Evolutionary conservation across 2,113 vertebrate species (phyloP).

Genomic region (Pachypanchax playfairii): DNA sequence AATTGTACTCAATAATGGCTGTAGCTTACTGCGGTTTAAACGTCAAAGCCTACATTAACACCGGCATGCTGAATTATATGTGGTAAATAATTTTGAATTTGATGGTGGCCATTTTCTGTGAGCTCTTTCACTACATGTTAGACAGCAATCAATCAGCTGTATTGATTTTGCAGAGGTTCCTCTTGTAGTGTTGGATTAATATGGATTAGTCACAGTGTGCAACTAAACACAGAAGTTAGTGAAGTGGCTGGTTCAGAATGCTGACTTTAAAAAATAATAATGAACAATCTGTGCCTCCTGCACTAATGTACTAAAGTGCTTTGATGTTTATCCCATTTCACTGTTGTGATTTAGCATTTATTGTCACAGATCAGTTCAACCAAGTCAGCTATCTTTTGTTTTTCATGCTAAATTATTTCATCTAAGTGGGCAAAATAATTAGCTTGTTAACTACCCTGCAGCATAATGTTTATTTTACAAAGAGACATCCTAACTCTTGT

Average conservation of each 20-base stretch:
- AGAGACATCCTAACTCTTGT: too few species aligned
- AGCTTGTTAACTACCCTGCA: too few species aligned
- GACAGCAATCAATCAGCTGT: constrained; percentile 64
- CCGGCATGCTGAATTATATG: constrained; percentile 16
- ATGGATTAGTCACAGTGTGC: constrained; percentile 67
- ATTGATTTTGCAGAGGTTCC: constrained; percentile 65
- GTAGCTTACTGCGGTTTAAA: background rate
- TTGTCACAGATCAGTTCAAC: background rate
- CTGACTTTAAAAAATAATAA: constrained; percentile 43
- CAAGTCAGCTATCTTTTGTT: background rate
- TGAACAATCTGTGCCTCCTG: constrained; percentile 48
- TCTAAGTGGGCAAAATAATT: too few species aligned
- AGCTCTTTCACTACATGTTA: constrained; percentile 30
- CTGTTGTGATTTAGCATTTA: background rate
- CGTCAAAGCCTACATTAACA: constrained; percentile 1
- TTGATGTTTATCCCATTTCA: constrained; percentile 60
- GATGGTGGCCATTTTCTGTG: constrained; percentile 39
- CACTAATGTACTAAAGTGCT: constrained; percentile 35
- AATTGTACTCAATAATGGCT: background rate
- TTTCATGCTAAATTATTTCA: background rate
- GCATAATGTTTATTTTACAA: too few species aligned
- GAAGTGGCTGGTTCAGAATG: constrained; percentile 40
- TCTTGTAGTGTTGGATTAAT: constrained; percentile 67
- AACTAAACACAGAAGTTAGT: constrained; percentile 52
- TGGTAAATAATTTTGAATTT: constrained; percentile 14